Evolutionary conservation across 2,888 invertebrate genomes (phyloP).

Genomic region (Sinhomidia bicolor): DNA sequence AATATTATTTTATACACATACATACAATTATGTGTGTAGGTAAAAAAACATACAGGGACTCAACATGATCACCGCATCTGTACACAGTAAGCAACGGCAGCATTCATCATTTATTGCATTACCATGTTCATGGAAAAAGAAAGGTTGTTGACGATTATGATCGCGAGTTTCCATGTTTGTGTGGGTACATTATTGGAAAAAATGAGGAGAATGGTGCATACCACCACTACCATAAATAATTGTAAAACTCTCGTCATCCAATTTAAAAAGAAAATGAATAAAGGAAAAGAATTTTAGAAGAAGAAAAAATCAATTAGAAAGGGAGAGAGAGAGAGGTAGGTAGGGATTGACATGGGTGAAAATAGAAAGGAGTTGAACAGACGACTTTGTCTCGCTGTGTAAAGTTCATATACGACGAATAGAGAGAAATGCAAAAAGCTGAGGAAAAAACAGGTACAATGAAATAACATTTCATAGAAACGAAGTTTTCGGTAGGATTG

Average conservation of each 20-base stretch:
- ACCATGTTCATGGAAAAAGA: conserved; percentile 41
- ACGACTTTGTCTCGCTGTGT: not conserved
- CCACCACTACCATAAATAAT: conserved; percentile 16
- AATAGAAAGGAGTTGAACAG: conserved; percentile 19
- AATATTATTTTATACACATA: not conserved
- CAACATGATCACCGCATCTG: not conserved
- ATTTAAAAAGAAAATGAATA: conserved; percentile 16
- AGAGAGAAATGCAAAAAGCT: no score
- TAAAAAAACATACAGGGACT: not conserved
- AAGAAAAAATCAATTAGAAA: not conserved
- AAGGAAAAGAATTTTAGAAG: not conserved
- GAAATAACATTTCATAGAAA: not conserved
- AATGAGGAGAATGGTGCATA: not conserved
- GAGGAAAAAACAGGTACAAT: not conserved
- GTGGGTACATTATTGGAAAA: conserved; percentile 11
- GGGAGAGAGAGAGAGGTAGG: not conserved
- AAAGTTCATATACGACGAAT: conserved; percentile 3
- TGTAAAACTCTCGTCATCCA: conserved; percentile 16
- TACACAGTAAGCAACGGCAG: conserved; percentile 25
- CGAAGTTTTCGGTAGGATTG: not conserved
- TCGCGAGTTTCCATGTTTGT: conserved; percentile 20
- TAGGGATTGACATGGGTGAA: not conserved
- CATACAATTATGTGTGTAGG: not conserved
- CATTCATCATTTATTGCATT: conserved; percentile 36
- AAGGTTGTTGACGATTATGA: conserved; percentile 26